Conservation (phyloP, 2,797 vertebrate genomes). For the Leptatherina wallacei region DNA sequence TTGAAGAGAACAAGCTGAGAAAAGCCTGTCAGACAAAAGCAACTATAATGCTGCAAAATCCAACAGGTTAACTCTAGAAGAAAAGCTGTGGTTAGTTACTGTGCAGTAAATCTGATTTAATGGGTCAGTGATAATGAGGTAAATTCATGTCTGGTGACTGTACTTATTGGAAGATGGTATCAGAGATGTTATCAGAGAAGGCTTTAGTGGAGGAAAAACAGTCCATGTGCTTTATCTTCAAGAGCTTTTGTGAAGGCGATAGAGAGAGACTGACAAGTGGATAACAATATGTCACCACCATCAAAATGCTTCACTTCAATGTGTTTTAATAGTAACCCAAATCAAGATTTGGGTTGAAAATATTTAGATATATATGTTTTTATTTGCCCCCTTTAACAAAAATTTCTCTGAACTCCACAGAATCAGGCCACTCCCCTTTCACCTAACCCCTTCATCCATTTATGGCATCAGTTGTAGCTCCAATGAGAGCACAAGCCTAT, state of each 20-base stretch:
- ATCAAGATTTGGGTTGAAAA: neutral
- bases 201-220: slow-evolving; percentile 9
- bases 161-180: slow-evolving; percentile 44
- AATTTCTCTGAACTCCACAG: neutral
- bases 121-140: slow-evolving; percentile 41
- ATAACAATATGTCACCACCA: neutral
- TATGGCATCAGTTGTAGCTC: slow-evolving; percentile 43
- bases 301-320: neutral
- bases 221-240: neutral
- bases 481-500: slow-evolving; percentile 34
- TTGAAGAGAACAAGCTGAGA: slow-evolving; percentile 27
- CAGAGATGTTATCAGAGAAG: slow-evolving; percentile 13
- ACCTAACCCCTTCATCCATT: slow-evolving; percentile 17
- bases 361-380: neutral
- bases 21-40: slow-evolving; percentile 33
- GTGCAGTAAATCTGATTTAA: slow-evolving; percentile 57
- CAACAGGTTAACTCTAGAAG: slow-evolving; percentile 35
- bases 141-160: slow-evolving; percentile 49
- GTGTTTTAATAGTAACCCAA: slow-evolving; percentile 10
- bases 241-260: slow-evolving; percentile 10
- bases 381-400: neutral
- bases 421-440: slow-evolving; percentile 13
- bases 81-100: slow-evolving; percentile 26
- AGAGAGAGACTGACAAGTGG: neutral
- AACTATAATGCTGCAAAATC: slow-evolving; percentile 25